Percentiles rank a stretch among this genome's conserved stretches.
phyloP scores from a whole-genome alignment of 1,140 invertebrate species.

The Ceratina japonica region DNA sequence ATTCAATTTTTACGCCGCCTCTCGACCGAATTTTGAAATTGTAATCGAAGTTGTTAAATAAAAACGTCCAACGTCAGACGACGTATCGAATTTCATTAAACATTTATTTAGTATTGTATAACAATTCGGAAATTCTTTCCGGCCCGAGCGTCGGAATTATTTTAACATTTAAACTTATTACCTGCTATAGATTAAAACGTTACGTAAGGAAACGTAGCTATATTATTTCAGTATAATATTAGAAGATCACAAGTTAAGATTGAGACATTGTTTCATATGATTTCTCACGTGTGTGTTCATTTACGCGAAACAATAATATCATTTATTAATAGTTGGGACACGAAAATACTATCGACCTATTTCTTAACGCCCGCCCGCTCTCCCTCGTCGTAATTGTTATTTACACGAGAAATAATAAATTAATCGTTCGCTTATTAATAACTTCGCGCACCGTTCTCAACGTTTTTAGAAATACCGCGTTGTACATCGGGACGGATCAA shows the following conservation, averaged over 20 bases:
- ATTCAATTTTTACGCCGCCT: not conserved
- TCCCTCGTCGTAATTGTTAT: too few relatives aligned
- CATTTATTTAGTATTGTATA: too few relatives aligned
- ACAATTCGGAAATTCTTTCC: constrained; percentile 1
- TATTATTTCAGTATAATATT: constrained; percentile 31
- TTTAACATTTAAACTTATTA: constrained; percentile 20
- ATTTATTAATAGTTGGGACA: not conserved
- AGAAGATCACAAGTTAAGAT: constrained; percentile 18
- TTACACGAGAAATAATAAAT: too few relatives aligned
- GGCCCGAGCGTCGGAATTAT: constrained; percentile 2
- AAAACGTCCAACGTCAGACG: not conserved
- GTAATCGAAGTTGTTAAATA: too few relatives aligned
- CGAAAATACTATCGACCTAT: not conserved
- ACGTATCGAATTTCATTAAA: not conserved
- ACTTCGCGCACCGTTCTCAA: not conserved
- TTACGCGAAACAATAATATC: not conserved
- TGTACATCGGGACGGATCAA: constrained; percentile 82
- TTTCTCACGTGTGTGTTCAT: not conserved
- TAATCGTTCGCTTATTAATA: not conserved
- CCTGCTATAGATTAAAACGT: constrained; percentile 30
- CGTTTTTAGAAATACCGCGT: constrained; percentile 32
- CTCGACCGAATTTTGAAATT: not conserved
- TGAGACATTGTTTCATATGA: constrained; percentile 14
- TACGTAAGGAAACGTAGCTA: constrained; percentile 17
- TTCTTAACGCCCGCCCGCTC: too few relatives aligned